Evolutionary conservation across 2,888 invertebrate genomes (phyloP).

Genomic region (Hydropsyche betteni): DNA sequence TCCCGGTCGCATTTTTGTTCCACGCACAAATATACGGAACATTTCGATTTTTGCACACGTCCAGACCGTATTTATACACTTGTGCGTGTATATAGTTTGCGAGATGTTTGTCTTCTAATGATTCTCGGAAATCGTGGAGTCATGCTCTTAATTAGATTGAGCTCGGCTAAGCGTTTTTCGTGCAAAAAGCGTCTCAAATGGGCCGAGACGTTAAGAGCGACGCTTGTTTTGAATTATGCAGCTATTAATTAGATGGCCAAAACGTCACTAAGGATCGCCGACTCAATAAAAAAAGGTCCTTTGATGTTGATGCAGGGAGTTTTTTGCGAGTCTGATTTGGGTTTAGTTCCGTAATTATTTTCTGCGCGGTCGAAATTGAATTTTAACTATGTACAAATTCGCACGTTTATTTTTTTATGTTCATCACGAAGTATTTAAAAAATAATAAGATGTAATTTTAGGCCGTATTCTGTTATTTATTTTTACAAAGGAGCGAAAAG

Average conservation of each 20-base stretch:
- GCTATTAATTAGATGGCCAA: slow-evolving; percentile 11
- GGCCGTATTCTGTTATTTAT: too few species aligned
- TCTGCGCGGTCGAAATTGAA: too few species aligned
- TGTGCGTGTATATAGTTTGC: slow-evolving; percentile 7
- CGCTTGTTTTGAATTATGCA: slow-evolving; percentile 18
- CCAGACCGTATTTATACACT: background rate
- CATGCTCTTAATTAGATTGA: slow-evolving; percentile 31
- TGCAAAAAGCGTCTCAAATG: slow-evolving; percentile 18
- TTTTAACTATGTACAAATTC: too few species aligned
- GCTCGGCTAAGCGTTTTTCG: slow-evolving; percentile 3
- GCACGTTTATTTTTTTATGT: too few species aligned
- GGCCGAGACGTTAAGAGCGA: slow-evolving; percentile 1
- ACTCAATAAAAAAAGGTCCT: background rate
- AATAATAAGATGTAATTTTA: too few species aligned
- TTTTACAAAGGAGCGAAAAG: too few species aligned
- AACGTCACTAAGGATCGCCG: background rate
- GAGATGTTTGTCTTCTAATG: slow-evolving; percentile 30
- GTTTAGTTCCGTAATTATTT: too few species aligned
- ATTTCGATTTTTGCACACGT: background rate
- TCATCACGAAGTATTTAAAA: too few species aligned
- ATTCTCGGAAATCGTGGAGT: slow-evolving; percentile 33
- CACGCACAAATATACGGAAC: too few species aligned
- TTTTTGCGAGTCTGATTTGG: too few species aligned
- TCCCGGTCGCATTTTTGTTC: too few species aligned
- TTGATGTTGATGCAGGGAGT: too few species aligned